Evolutionary conservation across 92 coral and sea anemone species (phyloP), one percentile per base, ranked within the genome.

Genomic region (Bergia sp.): DNA sequence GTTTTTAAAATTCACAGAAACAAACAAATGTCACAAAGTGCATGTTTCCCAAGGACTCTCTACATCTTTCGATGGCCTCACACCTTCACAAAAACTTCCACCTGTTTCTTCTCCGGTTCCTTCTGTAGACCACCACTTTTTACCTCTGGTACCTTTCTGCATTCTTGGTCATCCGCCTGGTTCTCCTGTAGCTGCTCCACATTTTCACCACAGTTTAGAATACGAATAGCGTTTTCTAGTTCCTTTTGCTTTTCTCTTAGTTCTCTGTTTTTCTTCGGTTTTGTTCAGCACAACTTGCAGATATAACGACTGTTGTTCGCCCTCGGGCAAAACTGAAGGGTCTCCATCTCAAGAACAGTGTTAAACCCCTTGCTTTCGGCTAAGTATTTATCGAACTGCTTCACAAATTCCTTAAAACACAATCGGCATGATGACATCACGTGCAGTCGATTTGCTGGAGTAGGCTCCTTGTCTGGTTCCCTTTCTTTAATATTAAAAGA

Each of bases 401-500:
- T 29, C 76, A 4, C 38, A 5, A 71, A 20, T 0, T 7, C 42
- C 76, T 71, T 21, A 38, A 71, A 71, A 29, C 41, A 71, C 41
- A 21, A 29, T 71, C 41, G 36, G 12, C 37, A 71, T 71, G 53
- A 47, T 47, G 53, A 7, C 53, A 71, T 10, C 11, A 69, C 38
- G 74, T 69, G 74, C 74, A 9, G 37, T 83, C 73, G 41, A 83
- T 15, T 65, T 8, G 53, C 53, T 47, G 53, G 53, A 47, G 4
- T 47, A 7, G 53, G 53, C 53, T 47, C 53, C 53, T 3, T 47
- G 53, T 47, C 53, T 8, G 53, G 53, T 47, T 47, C 53, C 53
- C 53, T 47, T 47, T 47, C 53, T 47, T 75, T 21, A 76, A 21
- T 18, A 76, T 78, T 73, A 87, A 87, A 87, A 81, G 23, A 81